Evolutionary conservation across 2,888 invertebrate genomes (phyloP).

Genomic region (Pterobdella sp.): DNA sequence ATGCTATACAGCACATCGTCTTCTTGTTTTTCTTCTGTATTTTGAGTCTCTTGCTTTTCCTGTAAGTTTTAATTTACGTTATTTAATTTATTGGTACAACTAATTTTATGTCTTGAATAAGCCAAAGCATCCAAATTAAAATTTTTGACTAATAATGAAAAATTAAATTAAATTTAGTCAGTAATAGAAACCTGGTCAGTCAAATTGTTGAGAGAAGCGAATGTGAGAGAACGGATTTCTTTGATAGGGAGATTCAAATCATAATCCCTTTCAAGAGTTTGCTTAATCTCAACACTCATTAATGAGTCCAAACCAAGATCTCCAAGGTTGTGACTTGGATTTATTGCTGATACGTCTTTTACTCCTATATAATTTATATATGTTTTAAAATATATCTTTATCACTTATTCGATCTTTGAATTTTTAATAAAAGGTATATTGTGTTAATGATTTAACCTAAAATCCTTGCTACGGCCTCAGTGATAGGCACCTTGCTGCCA

Average conservation of each 20-base stretch:
- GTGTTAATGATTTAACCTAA: conserved; percentile 59
- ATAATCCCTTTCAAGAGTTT: conserved; percentile 82
- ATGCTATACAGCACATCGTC: conserved; percentile 38
- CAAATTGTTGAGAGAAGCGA: conserved; percentile 26
- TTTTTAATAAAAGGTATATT: background rate
- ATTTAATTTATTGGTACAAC: background rate
- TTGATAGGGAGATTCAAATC: conserved; percentile 81
- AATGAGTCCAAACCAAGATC: conserved; percentile 96
- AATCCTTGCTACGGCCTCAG: conserved; percentile 77
- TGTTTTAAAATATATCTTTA: background rate
- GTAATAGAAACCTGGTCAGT: conserved; percentile 10
- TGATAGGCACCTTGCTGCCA: conserved; percentile 60
- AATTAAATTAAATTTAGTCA: too few species aligned
- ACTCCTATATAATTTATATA: conserved; percentile 58
- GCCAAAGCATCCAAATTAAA: background rate
- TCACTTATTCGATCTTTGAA: background rate
- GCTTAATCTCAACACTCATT: conserved; percentile 98
- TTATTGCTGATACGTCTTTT: conserved; percentile 73
- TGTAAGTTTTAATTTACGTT: background rate
- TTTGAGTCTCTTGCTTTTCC: background rate
- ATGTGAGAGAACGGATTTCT: conserved; percentile 66
- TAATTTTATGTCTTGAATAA: background rate
- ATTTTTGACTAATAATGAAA: too few species aligned
- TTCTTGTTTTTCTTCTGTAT: conserved; percentile 30
- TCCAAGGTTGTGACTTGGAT: conserved; percentile 69